phyloP scores from a whole-genome alignment of 2,888 invertebrate genomes.

The Pseudoips prasinana region DNA sequence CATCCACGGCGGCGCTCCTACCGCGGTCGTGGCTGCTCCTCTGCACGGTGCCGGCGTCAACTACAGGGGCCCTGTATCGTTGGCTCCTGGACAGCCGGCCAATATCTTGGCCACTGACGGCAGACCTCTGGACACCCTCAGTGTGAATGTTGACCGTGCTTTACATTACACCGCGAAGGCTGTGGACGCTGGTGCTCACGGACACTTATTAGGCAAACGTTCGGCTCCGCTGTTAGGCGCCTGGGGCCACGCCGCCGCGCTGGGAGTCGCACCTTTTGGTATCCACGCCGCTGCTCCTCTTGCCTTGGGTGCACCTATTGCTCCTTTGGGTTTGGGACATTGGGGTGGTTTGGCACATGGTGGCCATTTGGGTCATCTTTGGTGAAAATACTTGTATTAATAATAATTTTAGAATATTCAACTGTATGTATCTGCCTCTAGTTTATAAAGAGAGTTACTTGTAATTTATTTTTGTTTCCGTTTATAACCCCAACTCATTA shows the following conservation, averaged over 20 bases:
- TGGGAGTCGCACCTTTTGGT: slow-evolving; percentile 31
- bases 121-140: slow-evolving; percentile 72
- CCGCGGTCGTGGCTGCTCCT: slow-evolving; percentile 44
- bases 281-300: slow-evolving; percentile 36
- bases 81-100: slow-evolving; percentile 71
- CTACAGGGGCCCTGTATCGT: slow-evolving; percentile 71
- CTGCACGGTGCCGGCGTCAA: slow-evolving; percentile 54
- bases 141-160: slow-evolving; percentile 71
- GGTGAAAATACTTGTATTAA: slow-evolving; percentile 48
- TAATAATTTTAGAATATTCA: slow-evolving; percentile 30
- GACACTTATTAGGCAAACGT: slow-evolving; percentile 60
- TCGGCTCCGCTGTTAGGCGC: slow-evolving; percentile 54
- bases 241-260: slow-evolving; percentile 48
- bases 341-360: slow-evolving; percentile 29
- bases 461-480: slow-evolving; percentile 7
- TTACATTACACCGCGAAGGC: slow-evolving; percentile 66
- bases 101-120: slow-evolving; percentile 70
- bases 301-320: slow-evolving; percentile 30
- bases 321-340: slow-evolving; percentile 45
- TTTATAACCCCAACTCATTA: neutral
- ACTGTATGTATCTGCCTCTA: slow-evolving; percentile 41
- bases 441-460: slow-evolving; percentile 75
- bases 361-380: slow-evolving; percentile 39
- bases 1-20: slow-evolving; percentile 18
- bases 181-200: slow-evolving; percentile 47